These are phyloP conservation scores for Myotis findleyi DNA, from an alignment of 2,797 vertebrate species.

Conservation along the genomic window DNA sequence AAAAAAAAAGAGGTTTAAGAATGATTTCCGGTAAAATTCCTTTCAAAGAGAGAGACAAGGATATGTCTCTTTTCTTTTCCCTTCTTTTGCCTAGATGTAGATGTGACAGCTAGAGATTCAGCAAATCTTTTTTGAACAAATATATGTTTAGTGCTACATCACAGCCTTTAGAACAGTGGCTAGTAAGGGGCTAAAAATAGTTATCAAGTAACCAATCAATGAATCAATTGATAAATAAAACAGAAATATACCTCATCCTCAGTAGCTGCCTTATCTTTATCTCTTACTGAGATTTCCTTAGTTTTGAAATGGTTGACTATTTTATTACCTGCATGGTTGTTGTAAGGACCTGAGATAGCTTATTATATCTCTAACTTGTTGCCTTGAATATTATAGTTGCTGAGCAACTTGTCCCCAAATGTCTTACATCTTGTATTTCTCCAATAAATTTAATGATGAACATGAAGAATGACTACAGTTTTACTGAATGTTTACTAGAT, in stretches of 20 bases:
- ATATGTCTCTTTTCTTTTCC: not conserved
- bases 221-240: not conserved
- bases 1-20: not conserved
- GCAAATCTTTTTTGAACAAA: not conserved
- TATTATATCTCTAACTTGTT: not conserved
- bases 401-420: not conserved
- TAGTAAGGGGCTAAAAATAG: not conserved
- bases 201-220: not conserved
- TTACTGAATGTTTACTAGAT: not conserved
- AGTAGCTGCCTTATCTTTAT: not conserved
- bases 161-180: not conserved
- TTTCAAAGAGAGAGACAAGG: not conserved
- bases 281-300: not conserved
- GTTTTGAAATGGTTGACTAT: not conserved
- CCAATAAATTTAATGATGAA: not conserved
- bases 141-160: not conserved
- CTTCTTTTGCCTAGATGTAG: not conserved
- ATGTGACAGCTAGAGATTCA: not conserved
- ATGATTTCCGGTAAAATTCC: not conserved
- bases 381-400: not conserved
- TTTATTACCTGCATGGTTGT: not conserved
- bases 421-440: conserved; percentile 1
- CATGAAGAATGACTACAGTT: not conserved
- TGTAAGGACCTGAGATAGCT: not conserved
- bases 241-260: not conserved